phyloP scores from a whole-genome alignment of 1,140 invertebrate genomes.

The Neotoxoptera formosana region DNA sequence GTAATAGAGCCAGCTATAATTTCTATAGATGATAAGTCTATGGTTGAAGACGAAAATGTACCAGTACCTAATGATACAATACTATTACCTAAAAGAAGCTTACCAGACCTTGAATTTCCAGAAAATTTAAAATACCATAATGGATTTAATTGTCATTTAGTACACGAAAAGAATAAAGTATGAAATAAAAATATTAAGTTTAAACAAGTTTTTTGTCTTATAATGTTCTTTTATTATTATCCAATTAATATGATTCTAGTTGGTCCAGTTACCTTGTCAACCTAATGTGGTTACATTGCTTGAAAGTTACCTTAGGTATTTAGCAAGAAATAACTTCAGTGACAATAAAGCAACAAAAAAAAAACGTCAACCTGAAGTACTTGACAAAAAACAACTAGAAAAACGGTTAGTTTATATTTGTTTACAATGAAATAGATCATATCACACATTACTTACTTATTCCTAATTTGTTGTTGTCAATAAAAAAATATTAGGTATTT shows the following conservation, averaged over 20 bases:
- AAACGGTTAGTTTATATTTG: constrained; percentile 33
- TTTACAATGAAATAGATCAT: neutral
- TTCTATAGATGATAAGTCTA: constrained; percentile 41
- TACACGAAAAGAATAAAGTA: constrained; percentile 38
- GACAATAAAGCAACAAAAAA: constrained; percentile 1
- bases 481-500: neutral
- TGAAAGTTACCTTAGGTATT: constrained; percentile 43
- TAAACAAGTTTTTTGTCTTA: neutral
- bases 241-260: constrained; percentile 17
- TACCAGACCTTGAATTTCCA: constrained; percentile 35
- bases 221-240: neutral
- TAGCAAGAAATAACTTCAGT: constrained; percentile 29
- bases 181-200: neutral
- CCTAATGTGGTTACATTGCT: constrained; percentile 52
- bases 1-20: constrained; percentile 1
- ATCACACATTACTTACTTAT: neutral
- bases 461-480: neutral
- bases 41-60: constrained; percentile 43
- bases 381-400: constrained; percentile 34
- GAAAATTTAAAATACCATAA: constrained; percentile 44
- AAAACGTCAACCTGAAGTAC: constrained; percentile 20
- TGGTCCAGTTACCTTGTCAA: constrained; percentile 44
- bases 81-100: constrained; percentile 33
- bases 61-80: constrained; percentile 38
- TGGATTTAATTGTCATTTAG: constrained; percentile 43